These are phyloP conservation scores for Heliconius aoede DNA, from an alignment of 2,888 invertebrate species.

Conservation along the genomic window DNA sequence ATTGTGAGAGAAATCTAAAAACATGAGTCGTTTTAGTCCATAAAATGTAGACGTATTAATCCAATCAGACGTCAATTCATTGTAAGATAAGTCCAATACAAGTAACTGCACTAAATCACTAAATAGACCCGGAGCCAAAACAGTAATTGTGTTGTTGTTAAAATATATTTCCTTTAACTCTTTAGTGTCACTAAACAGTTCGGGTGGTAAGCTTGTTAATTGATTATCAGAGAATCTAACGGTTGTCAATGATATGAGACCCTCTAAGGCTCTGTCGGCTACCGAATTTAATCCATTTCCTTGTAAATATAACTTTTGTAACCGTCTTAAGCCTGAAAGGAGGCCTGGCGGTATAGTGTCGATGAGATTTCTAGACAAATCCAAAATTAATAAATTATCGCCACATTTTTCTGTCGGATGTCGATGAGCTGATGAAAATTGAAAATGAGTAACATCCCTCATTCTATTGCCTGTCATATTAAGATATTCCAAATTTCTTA, in stretches of 20 bases:
- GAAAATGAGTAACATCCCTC: conserved; percentile 89
- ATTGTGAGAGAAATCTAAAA: conserved; percentile 90
- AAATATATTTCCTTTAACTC: conserved; percentile 91
- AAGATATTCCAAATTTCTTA: conserved; percentile 88
- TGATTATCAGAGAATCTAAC: conserved; percentile 92
- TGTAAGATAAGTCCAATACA: conserved; percentile 90
- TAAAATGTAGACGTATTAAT: conserved; percentile 91
- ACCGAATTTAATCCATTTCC: conserved; percentile 90
- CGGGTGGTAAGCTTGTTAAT: conserved; percentile 90
- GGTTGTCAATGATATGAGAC: conserved; percentile 87
- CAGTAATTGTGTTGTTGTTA: conserved; percentile 92
- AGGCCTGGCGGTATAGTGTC: conserved; percentile 88
- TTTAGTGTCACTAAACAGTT: conserved; percentile 90
- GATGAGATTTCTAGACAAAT: conserved; percentile 90
- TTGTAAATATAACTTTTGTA: conserved; percentile 90
- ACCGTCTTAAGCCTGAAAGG: conserved; percentile 87
- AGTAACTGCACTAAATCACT: conserved; percentile 89
- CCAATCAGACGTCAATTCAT: conserved; percentile 92
- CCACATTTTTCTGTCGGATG: conserved; percentile 87
- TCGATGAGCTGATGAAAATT: conserved; percentile 85
- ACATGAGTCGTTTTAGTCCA: conserved; percentile 89
- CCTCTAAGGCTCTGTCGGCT: conserved; percentile 91
- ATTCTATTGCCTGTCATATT: conserved; percentile 92
- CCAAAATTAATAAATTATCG: conserved; percentile 87
- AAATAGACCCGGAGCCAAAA: conserved; percentile 91